These are phyloP conservation scores for Taphrorychus bicolor DNA, from an alignment of 2,888 invertebrate species.

Conservation along the genomic window DNA sequence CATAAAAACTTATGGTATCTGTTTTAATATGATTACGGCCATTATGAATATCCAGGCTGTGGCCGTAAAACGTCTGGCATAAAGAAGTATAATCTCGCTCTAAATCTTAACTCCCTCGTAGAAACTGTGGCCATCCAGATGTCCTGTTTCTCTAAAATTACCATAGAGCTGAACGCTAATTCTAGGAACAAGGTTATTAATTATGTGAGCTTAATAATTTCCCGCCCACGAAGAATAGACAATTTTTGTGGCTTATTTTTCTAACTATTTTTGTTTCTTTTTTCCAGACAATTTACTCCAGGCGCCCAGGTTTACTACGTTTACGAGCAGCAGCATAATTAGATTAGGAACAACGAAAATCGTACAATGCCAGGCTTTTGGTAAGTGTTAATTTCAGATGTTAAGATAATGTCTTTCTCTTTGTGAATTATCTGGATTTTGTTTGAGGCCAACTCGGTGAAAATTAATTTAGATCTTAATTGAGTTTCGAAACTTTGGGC, in stretches of 20 bases:
- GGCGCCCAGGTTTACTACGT: conserved; percentile 86
- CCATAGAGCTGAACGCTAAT: too few species aligned
- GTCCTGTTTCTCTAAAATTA: background rate
- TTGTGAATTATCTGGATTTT: background rate
- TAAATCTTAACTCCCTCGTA: background rate
- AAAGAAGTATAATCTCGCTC: background rate
- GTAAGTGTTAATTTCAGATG: conserved; percentile 63
- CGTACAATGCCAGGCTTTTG: conserved; percentile 89
- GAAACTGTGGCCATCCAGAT: background rate
- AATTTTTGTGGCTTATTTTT: background rate
- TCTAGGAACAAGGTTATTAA: background rate
- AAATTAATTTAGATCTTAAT: too few species aligned
- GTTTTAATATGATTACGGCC: background rate
- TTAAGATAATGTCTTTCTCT: background rate
- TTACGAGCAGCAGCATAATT: conserved; percentile 84
- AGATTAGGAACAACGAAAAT: conserved; percentile 90
- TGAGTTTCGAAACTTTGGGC: too few species aligned
- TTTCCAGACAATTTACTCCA: conserved; percentile 70
- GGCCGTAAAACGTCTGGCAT: too few species aligned
- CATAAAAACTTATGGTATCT: background rate
- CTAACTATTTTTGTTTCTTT: conserved; percentile 41
- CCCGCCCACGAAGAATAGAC: background rate
- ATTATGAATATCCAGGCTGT: too few species aligned
- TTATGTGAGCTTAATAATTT: background rate
- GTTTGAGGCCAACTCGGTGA: background rate